Percentiles rank a stretch among this genome's conserved stretches.
Evolutionary conservation across 2,113 vertebrate genomes (phyloP).

Genomic region (Pteronura brasiliensis): DNA sequence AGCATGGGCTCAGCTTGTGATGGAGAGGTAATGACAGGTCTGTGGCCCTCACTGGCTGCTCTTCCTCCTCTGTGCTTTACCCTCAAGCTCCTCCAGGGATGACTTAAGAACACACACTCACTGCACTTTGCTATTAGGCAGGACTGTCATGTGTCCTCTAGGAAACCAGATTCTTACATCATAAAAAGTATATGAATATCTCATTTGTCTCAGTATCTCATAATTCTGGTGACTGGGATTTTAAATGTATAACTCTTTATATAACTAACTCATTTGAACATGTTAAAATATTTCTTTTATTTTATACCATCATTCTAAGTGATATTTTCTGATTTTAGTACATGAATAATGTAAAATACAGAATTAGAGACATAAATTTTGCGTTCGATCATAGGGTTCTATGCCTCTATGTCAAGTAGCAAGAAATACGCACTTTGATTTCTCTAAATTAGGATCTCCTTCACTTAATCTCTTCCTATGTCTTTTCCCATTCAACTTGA

Average conservation of each 20-base stretch:
- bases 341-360: background rate
- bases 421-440: background rate
- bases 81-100: background rate
- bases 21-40: background rate
- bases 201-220: background rate
- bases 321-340: background rate
- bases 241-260: background rate
- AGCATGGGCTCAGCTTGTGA: background rate
- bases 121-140: background rate
- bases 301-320: background rate
- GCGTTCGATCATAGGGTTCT: background rate
- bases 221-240: background rate
- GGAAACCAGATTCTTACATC: background rate
- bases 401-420: background rate
- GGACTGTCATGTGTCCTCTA: background rate
- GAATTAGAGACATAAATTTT: background rate
- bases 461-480: background rate
- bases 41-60: too few relatives aligned
- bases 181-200: background rate
- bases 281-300: background rate
- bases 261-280: background rate
- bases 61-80: background rate
- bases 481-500: background rate
- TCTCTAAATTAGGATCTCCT: background rate
- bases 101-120: background rate